Percentiles rank a stretch among this genome's conserved stretches.
Conservation (phyloP, 2,888 invertebrate genomes). For the Mamestra brassicae region DNA sequence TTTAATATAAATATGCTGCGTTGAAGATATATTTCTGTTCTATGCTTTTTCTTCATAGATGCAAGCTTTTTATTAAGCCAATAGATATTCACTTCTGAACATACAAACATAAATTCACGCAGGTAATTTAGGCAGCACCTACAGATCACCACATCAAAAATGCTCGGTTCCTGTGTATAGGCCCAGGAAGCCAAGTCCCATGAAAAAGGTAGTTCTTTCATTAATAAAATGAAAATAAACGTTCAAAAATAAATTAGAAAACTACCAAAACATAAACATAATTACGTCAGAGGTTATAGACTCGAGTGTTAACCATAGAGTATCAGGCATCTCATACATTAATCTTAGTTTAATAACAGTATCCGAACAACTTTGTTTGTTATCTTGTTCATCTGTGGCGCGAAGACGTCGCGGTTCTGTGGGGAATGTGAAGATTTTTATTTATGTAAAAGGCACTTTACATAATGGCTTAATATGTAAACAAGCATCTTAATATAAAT, state of each 20-base stretch:
- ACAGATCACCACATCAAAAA: too few species aligned
- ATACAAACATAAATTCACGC: too few species aligned
- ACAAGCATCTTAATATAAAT: background rate
- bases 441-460: conserved; percentile 12
- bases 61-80: background rate
- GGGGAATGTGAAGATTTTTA: background rate
- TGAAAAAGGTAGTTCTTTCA: too few species aligned
- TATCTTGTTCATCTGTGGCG: conserved; percentile 22
- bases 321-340: conserved; percentile 17
- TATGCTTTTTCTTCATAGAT: background rate
- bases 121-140: too few species aligned
- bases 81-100: too few species aligned
- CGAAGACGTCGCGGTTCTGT: background rate
- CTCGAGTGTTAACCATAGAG: conserved; percentile 12
- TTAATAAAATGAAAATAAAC: too few species aligned
- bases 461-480: background rate
- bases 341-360: conserved; percentile 40
- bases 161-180: too few species aligned
- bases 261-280: background rate
- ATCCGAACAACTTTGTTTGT: conserved; percentile 22
- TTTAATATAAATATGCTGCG: background rate
- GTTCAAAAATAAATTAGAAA: conserved; percentile 16
- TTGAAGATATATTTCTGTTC: conserved; percentile 1
- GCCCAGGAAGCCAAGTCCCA: too few species aligned
- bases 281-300: conserved; percentile 31